A percentile compares a stretch with the other conserved stretches of the same genome.
These are phyloP conservation scores for Bergia sp. DNA, from an alignment of 92 coral and sea anemone species.

Conservation along the genomic window DNA sequence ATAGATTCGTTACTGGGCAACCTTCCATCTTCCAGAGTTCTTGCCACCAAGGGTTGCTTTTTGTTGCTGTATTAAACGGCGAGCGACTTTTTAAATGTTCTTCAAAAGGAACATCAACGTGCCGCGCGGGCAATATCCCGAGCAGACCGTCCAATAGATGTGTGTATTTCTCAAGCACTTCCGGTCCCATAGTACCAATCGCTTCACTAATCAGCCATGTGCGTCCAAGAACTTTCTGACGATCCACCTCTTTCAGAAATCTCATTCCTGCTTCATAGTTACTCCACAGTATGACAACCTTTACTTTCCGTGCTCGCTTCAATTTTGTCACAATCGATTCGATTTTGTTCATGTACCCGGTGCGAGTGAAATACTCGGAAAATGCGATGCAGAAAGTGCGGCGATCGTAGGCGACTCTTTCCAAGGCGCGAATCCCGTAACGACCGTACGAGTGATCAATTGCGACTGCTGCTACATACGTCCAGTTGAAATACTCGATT, in stretches of 20 bases:
- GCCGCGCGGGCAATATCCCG: constrained; percentile 64
- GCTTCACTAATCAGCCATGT: constrained; percentile 76
- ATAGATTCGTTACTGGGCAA: neutral
- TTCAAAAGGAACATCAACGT: constrained; percentile 41
- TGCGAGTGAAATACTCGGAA: constrained; percentile 69
- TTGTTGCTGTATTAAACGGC: constrained; percentile 24
- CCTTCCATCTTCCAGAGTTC: constrained; percentile 65
- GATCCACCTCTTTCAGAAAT: constrained; percentile 65
- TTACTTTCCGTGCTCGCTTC: constrained; percentile 60
- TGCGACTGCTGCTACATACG: constrained; percentile 74
- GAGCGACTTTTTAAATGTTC: constrained; percentile 47
- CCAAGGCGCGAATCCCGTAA: constrained; percentile 73
- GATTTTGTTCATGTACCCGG: constrained; percentile 61
- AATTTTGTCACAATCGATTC: constrained; percentile 62
- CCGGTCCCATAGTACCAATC: constrained; percentile 66
- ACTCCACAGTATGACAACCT: constrained; percentile 72
- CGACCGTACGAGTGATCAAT: constrained; percentile 80
- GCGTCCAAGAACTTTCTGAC: constrained; percentile 65
- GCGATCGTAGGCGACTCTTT: constrained; percentile 67
- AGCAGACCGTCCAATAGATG: constrained; percentile 65
- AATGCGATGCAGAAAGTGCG: constrained; percentile 72
- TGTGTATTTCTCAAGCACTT: constrained; percentile 58
- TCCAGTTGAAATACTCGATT: constrained; percentile 77
- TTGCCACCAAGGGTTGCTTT: constrained; percentile 67
- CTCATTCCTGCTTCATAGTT: constrained; percentile 62